These are phyloP conservation scores for Argyrosomus regius DNA, from an alignment of 2,797 vertebrate genomes.

Conservation along the genomic window DNA sequence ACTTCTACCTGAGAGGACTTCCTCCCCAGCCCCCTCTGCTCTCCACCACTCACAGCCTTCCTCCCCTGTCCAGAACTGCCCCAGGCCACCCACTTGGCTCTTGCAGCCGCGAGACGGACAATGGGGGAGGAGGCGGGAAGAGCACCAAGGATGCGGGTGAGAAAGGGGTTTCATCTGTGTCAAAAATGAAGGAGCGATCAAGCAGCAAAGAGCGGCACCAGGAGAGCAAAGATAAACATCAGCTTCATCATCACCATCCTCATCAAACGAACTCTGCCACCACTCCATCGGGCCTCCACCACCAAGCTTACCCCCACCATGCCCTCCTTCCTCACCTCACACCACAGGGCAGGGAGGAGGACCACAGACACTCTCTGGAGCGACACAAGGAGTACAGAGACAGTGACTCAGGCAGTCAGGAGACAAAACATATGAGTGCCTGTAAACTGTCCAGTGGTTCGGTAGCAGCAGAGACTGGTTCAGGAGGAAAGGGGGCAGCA, in stretches of 20 bases:
- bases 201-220: constrained; percentile 83
- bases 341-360: constrained; percentile 83
- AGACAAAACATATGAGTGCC: constrained; percentile 88
- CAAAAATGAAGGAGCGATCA: constrained; percentile 89
- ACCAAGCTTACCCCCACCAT: constrained; percentile 79
- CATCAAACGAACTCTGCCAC: constrained; percentile 62
- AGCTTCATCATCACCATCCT: constrained; percentile 67
- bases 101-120: constrained; percentile 91
- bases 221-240: constrained; percentile 87
- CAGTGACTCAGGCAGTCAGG: constrained; percentile 74
- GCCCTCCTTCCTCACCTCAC: constrained; percentile 73
- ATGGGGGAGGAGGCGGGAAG: constrained; percentile 81
- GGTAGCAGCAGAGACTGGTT: constrained; percentile 81
- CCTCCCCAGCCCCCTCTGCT: constrained; percentile 93
- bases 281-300: constrained; percentile 66
- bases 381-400: constrained; percentile 91
- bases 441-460: constrained; percentile 88
- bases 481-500: constrained; percentile 75
- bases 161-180: constrained; percentile 79
- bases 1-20: constrained; percentile 96
- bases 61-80: constrained; percentile 87
- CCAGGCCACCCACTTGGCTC: constrained; percentile 89
- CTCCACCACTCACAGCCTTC: constrained; percentile 91
- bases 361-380: constrained; percentile 82
- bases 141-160: constrained; percentile 81